Percentiles rank a stretch among this genome's conserved stretches.
Evolutionary conservation across 2,888 invertebrate genomes (phyloP).

Genomic region (Eupithecia pulchellata): DNA sequence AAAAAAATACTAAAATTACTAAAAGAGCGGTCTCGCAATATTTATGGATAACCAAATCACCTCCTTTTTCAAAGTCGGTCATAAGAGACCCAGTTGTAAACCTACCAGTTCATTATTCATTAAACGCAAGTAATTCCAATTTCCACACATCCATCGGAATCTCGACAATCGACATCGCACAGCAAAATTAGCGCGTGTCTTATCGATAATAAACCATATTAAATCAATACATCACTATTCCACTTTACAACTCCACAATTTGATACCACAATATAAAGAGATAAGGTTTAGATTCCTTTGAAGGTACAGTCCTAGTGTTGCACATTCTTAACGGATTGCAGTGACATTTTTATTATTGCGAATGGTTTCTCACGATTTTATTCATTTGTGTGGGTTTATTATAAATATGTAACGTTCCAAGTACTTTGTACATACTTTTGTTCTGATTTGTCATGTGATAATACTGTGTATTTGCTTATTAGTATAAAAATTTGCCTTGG

Average conservation of each 20-base stretch:
- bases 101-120: slow-evolving; percentile 14
- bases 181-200: slow-evolving; percentile 78
- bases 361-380: slow-evolving; percentile 74
- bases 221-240: slow-evolving; percentile 59
- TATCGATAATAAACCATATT: slow-evolving; percentile 73
- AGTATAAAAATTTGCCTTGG: no score
- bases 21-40: no score
- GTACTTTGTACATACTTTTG: slow-evolving; percentile 26
- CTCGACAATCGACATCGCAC: slow-evolving; percentile 42
- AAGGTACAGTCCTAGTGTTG: slow-evolving; percentile 3
- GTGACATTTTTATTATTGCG: slow-evolving; percentile 74
- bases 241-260: slow-evolving; percentile 40
- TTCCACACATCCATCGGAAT: slow-evolving; percentile 37
- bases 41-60: background rate
- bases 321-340: slow-evolving; percentile 57
- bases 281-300: slow-evolving; percentile 13
- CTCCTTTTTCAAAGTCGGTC: background rate
- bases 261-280: slow-evolving; percentile 43
- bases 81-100: slow-evolving; percentile 1
- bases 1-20: no score
- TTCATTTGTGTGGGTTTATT: slow-evolving; percentile 41
- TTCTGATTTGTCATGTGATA: slow-evolving; percentile 3
- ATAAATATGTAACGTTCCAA: slow-evolving; percentile 44
- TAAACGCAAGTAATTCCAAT: slow-evolving; percentile 20
- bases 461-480: no score